A percentile compares a stretch with the other conserved stretches of the same genome.
Evolutionary conservation across 2,888 invertebrate species (phyloP).

Genomic region (Polietes domitor): DNA sequence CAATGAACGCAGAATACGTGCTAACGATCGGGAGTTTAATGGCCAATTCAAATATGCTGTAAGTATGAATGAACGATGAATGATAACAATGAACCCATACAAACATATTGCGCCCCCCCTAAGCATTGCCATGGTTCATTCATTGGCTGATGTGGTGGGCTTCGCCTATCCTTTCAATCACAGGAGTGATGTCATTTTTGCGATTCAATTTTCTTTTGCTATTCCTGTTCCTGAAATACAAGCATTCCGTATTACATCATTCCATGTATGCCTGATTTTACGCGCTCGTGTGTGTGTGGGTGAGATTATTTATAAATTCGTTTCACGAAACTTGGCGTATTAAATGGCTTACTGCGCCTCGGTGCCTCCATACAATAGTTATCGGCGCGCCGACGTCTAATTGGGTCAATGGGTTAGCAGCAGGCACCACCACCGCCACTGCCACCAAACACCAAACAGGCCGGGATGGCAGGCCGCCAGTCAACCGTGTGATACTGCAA

Average conservation of each 20-base stretch:
- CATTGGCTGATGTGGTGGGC: neutral
- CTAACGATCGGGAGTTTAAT: slow-evolving; percentile 98
- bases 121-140: no score
- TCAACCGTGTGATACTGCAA: slow-evolving; percentile 17
- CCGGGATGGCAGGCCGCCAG: slow-evolving; percentile 10
- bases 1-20: slow-evolving; percentile 97
- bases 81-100: neutral
- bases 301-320: slow-evolving; percentile 3
- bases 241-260: slow-evolving; percentile 47
- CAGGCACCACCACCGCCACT: no score
- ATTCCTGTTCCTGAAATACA: no score
- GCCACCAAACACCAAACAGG: slow-evolving; percentile 12
- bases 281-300: neutral
- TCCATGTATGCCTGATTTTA: neutral
- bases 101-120: neutral
- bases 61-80: slow-evolving; percentile 84
- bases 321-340: slow-evolving; percentile 25
- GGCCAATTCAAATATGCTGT: slow-evolving; percentile 99
- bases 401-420: slow-evolving; percentile 58
- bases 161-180: neutral
- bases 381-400: slow-evolving; percentile 19
- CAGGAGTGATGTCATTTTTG: slow-evolving; percentile 9
- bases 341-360: neutral
- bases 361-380: neutral
- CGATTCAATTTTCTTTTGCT: neutral